phyloP scores from a whole-genome alignment of 2,113 vertebrate species.

The Sigmodon hispidus region DNA sequence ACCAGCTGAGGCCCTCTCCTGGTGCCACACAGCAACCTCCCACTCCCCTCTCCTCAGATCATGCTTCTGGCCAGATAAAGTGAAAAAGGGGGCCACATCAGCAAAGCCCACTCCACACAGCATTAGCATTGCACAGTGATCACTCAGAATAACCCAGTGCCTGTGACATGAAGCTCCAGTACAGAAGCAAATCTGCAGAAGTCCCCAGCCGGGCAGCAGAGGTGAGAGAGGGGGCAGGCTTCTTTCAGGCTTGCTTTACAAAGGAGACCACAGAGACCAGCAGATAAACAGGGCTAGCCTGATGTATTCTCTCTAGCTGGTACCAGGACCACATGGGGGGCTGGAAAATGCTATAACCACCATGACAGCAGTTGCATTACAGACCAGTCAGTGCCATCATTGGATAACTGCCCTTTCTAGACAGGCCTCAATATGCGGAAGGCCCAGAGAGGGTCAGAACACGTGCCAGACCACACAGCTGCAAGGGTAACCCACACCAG shows the following conservation, averaged over 20 bases:
- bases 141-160: too few relatives aligned
- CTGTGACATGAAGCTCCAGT: rapidly evolving
- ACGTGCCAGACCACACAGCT: neutral
- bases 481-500: too few relatives aligned
- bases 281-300: neutral
- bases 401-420: neutral
- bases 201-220: neutral
- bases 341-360: too few relatives aligned
- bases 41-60: neutral
- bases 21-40: too few relatives aligned
- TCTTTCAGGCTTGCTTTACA: too few relatives aligned
- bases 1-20: neutral
- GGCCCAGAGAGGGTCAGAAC: neutral
- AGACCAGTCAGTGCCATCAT: too few relatives aligned
- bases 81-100: too few relatives aligned
- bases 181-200: neutral
- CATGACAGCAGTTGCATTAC: neutral
- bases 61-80: too few relatives aligned
- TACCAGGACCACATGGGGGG: too few relatives aligned
- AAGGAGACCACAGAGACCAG: too few relatives aligned
- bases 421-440: neutral
- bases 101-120: neutral
- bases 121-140: too few relatives aligned
- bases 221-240: rapidly evolving
- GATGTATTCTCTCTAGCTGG: neutral